Conservation (phyloP, 2,113 vertebrate species). For the Equus przewalskii region DNA sequence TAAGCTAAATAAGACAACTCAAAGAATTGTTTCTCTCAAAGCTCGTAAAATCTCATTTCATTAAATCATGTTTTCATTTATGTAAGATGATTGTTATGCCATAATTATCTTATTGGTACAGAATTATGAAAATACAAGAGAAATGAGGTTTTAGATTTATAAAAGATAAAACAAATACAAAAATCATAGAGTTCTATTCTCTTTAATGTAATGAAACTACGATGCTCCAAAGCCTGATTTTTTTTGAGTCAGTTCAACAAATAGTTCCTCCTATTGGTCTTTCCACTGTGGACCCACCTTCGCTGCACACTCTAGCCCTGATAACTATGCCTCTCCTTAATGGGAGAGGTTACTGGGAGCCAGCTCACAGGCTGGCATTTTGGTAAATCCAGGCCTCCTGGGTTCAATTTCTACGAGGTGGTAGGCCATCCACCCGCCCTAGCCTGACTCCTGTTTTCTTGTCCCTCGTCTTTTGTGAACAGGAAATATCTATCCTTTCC, state of each 20-base stretch:
- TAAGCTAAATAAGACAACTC: neutral
- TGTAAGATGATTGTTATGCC: neutral
- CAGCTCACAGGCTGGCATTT: neutral
- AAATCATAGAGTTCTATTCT: neutral
- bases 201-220: neutral
- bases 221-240: neutral
- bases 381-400: neutral
- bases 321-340: neutral
- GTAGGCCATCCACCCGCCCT: neutral
- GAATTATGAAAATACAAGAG: constrained; percentile 16
- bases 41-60: neutral
- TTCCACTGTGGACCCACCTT: neutral
- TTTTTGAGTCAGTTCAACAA: neutral
- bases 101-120: neutral
- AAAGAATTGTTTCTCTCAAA: neutral
- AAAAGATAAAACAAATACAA: neutral
- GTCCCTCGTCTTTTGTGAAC: neutral
- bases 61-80: constrained; percentile 30
- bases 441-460: neutral
- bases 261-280: neutral
- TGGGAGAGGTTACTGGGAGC: neutral
- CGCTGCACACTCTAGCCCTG: neutral
- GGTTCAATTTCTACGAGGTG: neutral
- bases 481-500: neutral
- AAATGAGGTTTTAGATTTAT: neutral